Evolutionary conservation across 2,888 invertebrate genomes (phyloP).

Genomic region (Clistopyga incitator): DNA sequence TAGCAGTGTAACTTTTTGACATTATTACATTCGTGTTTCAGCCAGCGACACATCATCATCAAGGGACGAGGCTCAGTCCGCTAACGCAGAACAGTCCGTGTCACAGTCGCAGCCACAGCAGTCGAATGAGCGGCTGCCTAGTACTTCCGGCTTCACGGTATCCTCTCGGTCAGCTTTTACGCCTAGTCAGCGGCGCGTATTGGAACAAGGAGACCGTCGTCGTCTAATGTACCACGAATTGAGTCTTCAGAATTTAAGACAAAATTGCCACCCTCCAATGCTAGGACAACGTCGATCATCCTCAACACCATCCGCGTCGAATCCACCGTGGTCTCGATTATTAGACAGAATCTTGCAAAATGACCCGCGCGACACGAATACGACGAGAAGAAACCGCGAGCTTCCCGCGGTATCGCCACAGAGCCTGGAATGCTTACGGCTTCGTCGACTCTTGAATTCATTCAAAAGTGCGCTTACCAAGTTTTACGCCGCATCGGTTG

Average conservation of each 20-base stretch:
- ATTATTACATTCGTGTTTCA: neutral
- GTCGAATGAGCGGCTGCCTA: slow-evolving; percentile 54
- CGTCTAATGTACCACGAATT: neutral
- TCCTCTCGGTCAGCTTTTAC: slow-evolving; percentile 81
- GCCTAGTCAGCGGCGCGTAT: slow-evolving; percentile 74
- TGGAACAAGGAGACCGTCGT: neutral
- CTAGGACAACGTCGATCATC: slow-evolving; percentile 10
- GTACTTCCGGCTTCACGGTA: slow-evolving; percentile 74
- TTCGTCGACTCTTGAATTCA: neutral
- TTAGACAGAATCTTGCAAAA: slow-evolving; percentile 1
- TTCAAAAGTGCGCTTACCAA: neutral
- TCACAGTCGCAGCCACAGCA: neutral
- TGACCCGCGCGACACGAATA: neutral
- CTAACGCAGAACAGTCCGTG: slow-evolving; percentile 40
- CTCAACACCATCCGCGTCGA: neutral
- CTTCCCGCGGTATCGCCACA: neutral
- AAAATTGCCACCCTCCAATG: neutral
- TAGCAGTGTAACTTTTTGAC: slow-evolving; percentile 18
- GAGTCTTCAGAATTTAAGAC: neutral
- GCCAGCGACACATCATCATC: slow-evolving; percentile 74
- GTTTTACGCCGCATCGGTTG: neutral
- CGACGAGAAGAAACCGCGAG: slow-evolving; percentile 2
- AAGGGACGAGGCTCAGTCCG: slow-evolving; percentile 74
- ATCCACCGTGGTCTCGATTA: neutral
- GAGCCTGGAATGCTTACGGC: neutral